phyloP scores from a whole-genome alignment of 2,888 invertebrate species.

The Diarsia mendica region DNA sequence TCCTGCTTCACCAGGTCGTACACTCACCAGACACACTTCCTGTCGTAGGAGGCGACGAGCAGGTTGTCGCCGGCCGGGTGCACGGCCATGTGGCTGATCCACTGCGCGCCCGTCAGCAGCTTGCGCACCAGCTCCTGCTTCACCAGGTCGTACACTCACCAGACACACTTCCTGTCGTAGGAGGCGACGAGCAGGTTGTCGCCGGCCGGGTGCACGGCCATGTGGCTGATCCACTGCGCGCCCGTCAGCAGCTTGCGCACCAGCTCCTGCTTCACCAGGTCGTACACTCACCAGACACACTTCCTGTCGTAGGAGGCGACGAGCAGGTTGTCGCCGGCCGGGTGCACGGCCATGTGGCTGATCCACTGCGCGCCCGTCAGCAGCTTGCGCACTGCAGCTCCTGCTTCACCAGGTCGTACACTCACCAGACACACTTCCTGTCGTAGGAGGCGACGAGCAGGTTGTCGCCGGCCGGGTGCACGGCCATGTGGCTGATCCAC shows the following conservation, averaged over 20 bases:
- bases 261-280: constrained; percentile 97
- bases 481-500: constrained; percentile 98
- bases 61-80: constrained; percentile 99
- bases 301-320: constrained; percentile 99
- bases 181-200: constrained; percentile 98
- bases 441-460: constrained; percentile 99
- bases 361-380: constrained; percentile 98
- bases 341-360: constrained; percentile 97
- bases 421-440: constrained; percentile 96
- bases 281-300: constrained; percentile 97
- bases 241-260: constrained; percentile 97
- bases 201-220: constrained; percentile 98
- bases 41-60: constrained; percentile 98
- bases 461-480: constrained; percentile 99
- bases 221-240: constrained; percentile 98
- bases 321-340: constrained; percentile 98
- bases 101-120: constrained; percentile 96
- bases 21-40: constrained; percentile 97
- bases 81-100: constrained; percentile 98
- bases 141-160: constrained; percentile 97
- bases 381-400: constrained; percentile 97
- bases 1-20: constrained; percentile 98
- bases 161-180: constrained; percentile 98
- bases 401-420: constrained; percentile 98
- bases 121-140: constrained; percentile 98